Percentiles rank a stretch among this genome's conserved stretches.
phyloP scores from a whole-genome alignment of 2,113 vertebrate species.

The Benitochromis conjunctus region DNA sequence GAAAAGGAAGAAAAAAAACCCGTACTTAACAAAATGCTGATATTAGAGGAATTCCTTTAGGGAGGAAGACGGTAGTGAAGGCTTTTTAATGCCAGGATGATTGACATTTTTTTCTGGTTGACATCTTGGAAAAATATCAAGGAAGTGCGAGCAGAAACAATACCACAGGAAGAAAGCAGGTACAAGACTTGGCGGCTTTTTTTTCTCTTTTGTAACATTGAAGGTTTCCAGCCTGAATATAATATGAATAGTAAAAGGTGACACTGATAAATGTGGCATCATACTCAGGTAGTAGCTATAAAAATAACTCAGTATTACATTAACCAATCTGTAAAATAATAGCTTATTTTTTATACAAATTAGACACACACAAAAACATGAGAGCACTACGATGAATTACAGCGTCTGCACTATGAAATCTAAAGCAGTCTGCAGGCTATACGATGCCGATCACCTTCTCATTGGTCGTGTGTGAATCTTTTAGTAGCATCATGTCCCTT shows the following conservation, averaged over 20 bases:
- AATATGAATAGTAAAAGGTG: background rate
- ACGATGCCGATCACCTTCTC: background rate
- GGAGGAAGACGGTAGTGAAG: background rate
- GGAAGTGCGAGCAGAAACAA: constrained; percentile 38
- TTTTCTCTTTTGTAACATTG: background rate
- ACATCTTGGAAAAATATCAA: constrained; percentile 15
- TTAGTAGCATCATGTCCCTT: background rate
- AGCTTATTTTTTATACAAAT: background rate
- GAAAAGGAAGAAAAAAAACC: background rate
- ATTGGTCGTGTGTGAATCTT: background rate
- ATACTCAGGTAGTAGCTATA: background rate
- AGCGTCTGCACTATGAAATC: background rate
- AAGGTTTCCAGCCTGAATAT: background rate
- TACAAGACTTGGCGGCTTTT: background rate
- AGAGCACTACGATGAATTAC: background rate
- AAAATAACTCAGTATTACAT: background rate
- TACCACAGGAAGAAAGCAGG: constrained; percentile 30
- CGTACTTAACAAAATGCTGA: background rate
- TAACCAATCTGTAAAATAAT: background rate
- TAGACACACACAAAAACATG: background rate
- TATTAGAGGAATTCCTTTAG: background rate
- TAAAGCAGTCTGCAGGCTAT: background rate
- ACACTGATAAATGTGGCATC: background rate
- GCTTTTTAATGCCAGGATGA: constrained; percentile 6
- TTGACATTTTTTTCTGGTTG: background rate